Evolutionary conservation across 1,140 invertebrate species (phyloP).

Genomic region (Pristionchus pacificus): DNA sequence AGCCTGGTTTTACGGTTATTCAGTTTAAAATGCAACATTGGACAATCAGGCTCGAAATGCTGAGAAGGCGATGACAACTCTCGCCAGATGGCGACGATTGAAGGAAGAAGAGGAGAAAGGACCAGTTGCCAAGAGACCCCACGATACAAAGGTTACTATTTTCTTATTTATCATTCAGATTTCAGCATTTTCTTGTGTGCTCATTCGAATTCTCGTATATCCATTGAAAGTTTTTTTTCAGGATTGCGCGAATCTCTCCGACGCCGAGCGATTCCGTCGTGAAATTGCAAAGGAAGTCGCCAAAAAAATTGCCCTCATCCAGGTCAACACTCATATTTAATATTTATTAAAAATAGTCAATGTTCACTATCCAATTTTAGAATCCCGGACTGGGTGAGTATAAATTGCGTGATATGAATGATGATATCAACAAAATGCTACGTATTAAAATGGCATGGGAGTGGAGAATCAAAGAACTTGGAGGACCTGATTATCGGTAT

Average conservation of each 20-base stretch:
- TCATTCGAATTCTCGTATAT: too few species aligned
- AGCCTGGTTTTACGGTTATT: too few species aligned
- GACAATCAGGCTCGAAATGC: conserved; percentile 55
- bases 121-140: conserved; percentile 47
- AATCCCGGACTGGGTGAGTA: conserved; percentile 94
- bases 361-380: conserved; percentile 20
- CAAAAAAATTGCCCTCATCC: conserved; percentile 97
- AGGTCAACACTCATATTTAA: conserved; percentile 59
- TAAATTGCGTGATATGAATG: conserved; percentile 91
- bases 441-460: conserved; percentile 94
- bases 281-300: conserved; percentile 74
- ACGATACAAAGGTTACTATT: conserved; percentile 45
- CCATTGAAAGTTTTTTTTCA: not conserved
- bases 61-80: conserved; percentile 56
- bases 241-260: conserved; percentile 46
- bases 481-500: conserved; percentile 80
- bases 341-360: conserved; percentile 10
- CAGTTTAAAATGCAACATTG: too few species aligned
- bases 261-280: conserved; percentile 45
- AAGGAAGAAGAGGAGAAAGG: conserved; percentile 56
- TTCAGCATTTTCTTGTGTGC: too few species aligned
- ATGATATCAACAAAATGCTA: conserved; percentile 97
- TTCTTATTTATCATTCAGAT: not conserved
- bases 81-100: conserved; percentile 56
- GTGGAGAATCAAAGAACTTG: conserved; percentile 85